Conservation (phyloP, 2,113 vertebrate genomes). For the Scopus umbretta region DNA sequence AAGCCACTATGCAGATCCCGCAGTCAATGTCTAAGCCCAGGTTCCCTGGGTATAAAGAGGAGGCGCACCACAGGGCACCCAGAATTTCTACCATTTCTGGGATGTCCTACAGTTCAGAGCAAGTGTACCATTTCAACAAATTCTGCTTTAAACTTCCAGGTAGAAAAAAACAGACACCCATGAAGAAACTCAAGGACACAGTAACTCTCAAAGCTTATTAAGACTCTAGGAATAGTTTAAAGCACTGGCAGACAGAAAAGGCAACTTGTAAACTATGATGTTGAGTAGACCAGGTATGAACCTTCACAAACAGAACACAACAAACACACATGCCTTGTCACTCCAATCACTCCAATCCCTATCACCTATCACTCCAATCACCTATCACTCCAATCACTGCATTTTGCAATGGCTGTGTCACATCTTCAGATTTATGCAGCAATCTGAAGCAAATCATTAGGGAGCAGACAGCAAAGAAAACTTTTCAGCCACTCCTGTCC, state of each 20-base stretch:
- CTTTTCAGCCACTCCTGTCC: background rate
- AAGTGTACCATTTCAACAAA: background rate
- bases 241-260: background rate
- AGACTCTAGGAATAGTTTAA: background rate
- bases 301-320: background rate
- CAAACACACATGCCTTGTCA: background rate
- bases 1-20: background rate
- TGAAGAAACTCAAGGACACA: background rate
- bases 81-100: background rate
- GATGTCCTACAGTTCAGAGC: background rate
- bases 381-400: background rate
- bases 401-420: background rate
- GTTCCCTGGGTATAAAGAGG: background rate
- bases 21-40: background rate
- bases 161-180: background rate
- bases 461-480: background rate
- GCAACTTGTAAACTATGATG: background rate
- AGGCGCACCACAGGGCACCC: background rate
- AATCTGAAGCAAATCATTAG: background rate
- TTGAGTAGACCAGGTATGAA: background rate
- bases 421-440: background rate
- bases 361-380: background rate
- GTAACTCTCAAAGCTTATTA: background rate
- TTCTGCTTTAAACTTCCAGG: background rate
- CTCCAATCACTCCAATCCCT: too few relatives aligned